Conservation (phyloP, 2,888 invertebrate species). For the Andrena minutula region DNA sequence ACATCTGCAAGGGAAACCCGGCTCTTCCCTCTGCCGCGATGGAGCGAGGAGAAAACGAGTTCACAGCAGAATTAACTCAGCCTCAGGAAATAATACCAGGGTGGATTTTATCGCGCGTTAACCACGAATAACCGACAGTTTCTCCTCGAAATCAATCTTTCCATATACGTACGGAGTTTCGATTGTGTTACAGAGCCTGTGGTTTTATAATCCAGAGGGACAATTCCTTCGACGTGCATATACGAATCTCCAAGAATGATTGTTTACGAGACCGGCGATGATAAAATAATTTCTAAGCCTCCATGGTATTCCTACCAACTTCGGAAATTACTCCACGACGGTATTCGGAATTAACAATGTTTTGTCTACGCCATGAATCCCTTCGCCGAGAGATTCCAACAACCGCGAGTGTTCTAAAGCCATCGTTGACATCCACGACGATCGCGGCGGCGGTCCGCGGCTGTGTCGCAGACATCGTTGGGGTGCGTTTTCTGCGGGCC, state of each 20-base stretch:
- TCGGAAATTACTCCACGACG: no score
- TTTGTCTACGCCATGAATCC: not conserved
- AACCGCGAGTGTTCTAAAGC: not conserved
- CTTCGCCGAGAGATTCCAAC: not conserved
- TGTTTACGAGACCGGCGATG: no score
- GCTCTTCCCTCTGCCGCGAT: conserved; percentile 39
- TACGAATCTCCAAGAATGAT: no score
- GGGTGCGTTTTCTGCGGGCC: conserved; percentile 59
- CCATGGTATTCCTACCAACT: no score
- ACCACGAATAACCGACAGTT: conserved; percentile 55
- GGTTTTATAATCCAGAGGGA: no score
- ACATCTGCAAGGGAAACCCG: conserved; percentile 2
- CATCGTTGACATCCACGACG: conserved; percentile 16
- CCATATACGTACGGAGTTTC: no score
- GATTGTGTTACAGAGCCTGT: no score
- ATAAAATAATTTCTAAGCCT: no score
- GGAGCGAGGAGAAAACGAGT: conserved; percentile 57
- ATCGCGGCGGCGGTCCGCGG: conserved; percentile 7
- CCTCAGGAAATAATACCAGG: conserved; percentile 77
- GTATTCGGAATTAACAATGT: no score
- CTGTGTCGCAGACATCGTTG: conserved; percentile 41
- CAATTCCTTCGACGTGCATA: no score
- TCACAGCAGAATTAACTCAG: conserved; percentile 78
- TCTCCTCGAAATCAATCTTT: conserved; percentile 58
- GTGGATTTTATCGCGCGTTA: conserved; percentile 74